Evolutionary conservation across 2,888 invertebrate species (phyloP).

Genomic region (Drosophila phalerata): DNA sequence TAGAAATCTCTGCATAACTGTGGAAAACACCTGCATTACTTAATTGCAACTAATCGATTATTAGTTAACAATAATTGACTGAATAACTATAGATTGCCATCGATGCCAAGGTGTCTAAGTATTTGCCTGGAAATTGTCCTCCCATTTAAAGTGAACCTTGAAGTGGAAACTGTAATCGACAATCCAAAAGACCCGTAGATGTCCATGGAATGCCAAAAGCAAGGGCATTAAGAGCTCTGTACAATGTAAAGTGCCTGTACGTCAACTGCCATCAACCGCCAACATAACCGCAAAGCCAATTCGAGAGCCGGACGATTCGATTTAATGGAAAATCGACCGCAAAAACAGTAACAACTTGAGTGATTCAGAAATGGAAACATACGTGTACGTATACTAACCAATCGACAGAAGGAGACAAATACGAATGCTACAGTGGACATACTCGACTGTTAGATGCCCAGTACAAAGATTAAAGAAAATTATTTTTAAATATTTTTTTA

Average conservation of each 20-base stretch:
- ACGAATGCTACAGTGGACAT: not conserved
- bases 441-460: not conserved
- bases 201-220: constrained; percentile 34
- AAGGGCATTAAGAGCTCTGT: constrained; percentile 32
- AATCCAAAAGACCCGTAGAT: constrained; percentile 18
- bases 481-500: no score
- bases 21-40: no score
- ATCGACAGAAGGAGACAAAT: constrained; percentile 8
- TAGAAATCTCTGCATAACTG: no score
- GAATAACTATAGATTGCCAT: no score
- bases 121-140: not conserved
- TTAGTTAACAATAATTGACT: no score
- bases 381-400: constrained; percentile 32
- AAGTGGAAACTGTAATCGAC: constrained; percentile 19
- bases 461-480: no score
- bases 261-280: constrained; percentile 16
- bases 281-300: constrained; percentile 76
- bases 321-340: constrained; percentile 81
- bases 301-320: constrained; percentile 69
- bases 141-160: constrained; percentile 10
- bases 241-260: constrained; percentile 27
- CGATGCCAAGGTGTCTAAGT: no score
- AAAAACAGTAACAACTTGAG: constrained; percentile 74
- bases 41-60: no score
- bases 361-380: constrained; percentile 71